Conservation (phyloP, 2,888 invertebrate species). For the Coronaproctus castanopsis region DNA sequence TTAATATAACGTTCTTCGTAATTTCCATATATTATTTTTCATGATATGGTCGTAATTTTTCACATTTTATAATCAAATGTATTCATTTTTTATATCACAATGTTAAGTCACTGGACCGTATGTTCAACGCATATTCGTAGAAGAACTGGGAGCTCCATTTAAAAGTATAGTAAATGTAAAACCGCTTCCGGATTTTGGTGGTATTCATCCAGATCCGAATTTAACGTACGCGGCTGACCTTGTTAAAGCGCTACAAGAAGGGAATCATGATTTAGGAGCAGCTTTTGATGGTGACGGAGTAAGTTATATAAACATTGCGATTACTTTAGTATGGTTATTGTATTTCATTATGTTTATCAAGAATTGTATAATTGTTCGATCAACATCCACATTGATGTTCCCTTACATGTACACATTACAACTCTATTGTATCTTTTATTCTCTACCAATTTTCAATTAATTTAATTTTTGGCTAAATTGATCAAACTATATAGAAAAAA, state of each 20-base stretch:
- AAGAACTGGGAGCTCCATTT: slow-evolving; percentile 57
- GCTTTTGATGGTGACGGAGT: slow-evolving; percentile 98
- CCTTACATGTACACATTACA: too few species aligned
- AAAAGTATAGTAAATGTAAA: slow-evolving; percentile 51
- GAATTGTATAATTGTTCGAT: not conserved
- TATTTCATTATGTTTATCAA: not conserved
- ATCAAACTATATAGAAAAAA: too few species aligned
- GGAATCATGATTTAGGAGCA: slow-evolving; percentile 61
- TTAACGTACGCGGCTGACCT: slow-evolving; percentile 61
- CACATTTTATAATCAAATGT: not conserved
- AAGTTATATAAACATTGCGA: slow-evolving; percentile 18
- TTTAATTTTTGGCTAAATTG: too few species aligned
- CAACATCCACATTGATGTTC: not conserved
- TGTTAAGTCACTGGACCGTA: slow-evolving; percentile 98
- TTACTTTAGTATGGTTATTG: not conserved
- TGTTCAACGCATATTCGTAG: slow-evolving; percentile 65
- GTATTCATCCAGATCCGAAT: slow-evolving; percentile 93
- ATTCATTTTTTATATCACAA: slow-evolving; percentile 22
- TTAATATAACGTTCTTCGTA: too few species aligned
- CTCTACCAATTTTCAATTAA: too few species aligned
- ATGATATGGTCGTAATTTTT: too few species aligned
- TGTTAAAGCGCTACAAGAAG: slow-evolving; percentile 38
- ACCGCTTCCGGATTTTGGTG: slow-evolving; percentile 87
- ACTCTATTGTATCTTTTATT: not conserved
- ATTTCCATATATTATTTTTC: too few species aligned